Base-by-base conservation (phyloP, 2,888 invertebrate genomes). In the Eumacrocentrus americanus region DNA sequence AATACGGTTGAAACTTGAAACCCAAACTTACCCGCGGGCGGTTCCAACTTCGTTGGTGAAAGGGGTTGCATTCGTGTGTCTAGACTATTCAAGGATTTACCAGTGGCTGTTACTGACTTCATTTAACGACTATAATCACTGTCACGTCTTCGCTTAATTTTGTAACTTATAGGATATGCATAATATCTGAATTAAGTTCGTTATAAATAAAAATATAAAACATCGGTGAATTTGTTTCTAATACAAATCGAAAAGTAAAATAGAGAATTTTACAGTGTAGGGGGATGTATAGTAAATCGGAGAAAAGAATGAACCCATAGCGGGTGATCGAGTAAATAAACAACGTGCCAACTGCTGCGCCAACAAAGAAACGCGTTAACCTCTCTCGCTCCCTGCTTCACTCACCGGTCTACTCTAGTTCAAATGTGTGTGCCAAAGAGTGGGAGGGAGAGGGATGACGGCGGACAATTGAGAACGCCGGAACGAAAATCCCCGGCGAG, bases 1-100 rank as follows among this genome's bases (percentile, higher is more conserved):
- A 65, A 65, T 65, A 65, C 18, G 58, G 60, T 56, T 60, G 64
- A 61, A 62, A 65, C 63, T 63, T 61, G 37, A 63, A 61, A 63
- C 61, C 61, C 35, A 63, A 61, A 59, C 53, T 59, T 54, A 42
- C 23, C 42, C 42, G 22, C 40, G 12, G n/a, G 38, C 40, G 18
- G 29, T 42, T 53, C 37, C 47, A 59, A 59, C 53, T 59, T 29
- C 47, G 53, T 34, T 54, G 55, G 53, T 47, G 54, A 58, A 48
- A 53, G 25, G 23, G 25, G 35, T 16, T 34, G 47, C 38, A 34
- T 22, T 20, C 23, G 52, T 58, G 60, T 51, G 42, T 58, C 58
- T 51, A 51, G 34, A 51, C 50, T 58, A 58, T 58, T 58, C 47
- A 57, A 46, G 60, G 58, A 55, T 58, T 62, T 62, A 58, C 47